A percentile compares a stretch with the other conserved stretches of the same genome.
phyloP scores from a whole-genome alignment of 1,140 invertebrate genomes.

The Drosophila saltans region DNA sequence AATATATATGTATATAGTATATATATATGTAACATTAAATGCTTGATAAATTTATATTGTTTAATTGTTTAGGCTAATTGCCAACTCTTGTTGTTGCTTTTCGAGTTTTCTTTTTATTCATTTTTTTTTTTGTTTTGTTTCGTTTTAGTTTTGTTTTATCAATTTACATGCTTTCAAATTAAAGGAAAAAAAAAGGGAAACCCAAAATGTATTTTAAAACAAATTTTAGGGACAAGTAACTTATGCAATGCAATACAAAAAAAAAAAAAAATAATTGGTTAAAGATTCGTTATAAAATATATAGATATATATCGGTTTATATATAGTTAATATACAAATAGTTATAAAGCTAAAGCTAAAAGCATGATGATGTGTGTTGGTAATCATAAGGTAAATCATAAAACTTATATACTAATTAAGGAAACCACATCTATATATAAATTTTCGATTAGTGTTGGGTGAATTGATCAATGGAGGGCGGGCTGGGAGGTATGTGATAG shows the following conservation, averaged over 20 bases:
- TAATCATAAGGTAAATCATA: constrained; percentile 27
- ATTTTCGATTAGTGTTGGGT: neutral
- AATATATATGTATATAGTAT: constrained; percentile 18
- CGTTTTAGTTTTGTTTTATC: constrained; percentile 24
- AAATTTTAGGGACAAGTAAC: constrained; percentile 28
- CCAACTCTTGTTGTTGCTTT: constrained; percentile 21
- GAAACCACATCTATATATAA: constrained; percentile 56
- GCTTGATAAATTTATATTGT: constrained; percentile 19
- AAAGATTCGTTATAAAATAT: constrained; percentile 44
- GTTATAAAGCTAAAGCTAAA: constrained; percentile 24
- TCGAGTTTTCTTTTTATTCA: constrained; percentile 23
- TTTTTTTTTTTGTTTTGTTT: constrained; percentile 33
- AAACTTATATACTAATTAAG: constrained; percentile 72
- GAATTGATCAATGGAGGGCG: constrained; percentile 20
- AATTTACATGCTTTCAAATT: constrained; percentile 34
- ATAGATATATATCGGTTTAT: constrained; percentile 28
- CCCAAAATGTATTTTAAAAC: constrained; percentile 20
- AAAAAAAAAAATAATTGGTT: constrained; percentile 39
- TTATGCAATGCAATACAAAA: constrained; percentile 46
- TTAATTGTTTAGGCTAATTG: constrained; percentile 5
- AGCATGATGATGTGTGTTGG: constrained; percentile 21
- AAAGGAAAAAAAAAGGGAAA: constrained; percentile 21
- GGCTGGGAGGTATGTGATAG: neutral
- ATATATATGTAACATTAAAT: constrained; percentile 28
- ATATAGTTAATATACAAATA: constrained; percentile 45